Percentiles rank a stretch among this genome's conserved stretches.
Evolutionary conservation across 1,140 invertebrate genomes (phyloP).

Genomic region (Homalodisca vitripennis): DNA sequence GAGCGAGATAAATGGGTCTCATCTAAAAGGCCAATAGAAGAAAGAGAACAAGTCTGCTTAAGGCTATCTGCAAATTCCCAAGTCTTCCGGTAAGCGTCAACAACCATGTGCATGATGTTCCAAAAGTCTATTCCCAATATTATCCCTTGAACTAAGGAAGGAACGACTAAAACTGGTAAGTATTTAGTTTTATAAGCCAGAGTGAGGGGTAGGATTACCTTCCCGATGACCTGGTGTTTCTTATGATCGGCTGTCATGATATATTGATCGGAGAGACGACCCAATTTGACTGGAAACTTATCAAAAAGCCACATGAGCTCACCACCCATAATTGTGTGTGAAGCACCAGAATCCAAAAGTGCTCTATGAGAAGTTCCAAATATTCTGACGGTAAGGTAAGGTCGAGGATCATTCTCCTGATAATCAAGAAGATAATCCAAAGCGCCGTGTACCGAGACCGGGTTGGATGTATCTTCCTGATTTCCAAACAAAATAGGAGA

Average conservation of each 20-base stretch:
- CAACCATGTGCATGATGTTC: background rate
- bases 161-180: background rate
- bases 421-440: background rate
- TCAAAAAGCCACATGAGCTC: background rate
- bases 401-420: background rate
- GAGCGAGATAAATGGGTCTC: background rate
- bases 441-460: background rate
- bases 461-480: background rate
- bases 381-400: background rate
- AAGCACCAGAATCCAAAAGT: constrained; percentile 5
- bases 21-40: background rate
- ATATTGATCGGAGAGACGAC: background rate
- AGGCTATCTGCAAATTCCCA: background rate
- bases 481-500: no score
- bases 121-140: constrained; percentile 8
- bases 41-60: background rate
- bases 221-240: background rate
- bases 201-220: background rate
- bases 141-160: background rate
- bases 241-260: background rate
- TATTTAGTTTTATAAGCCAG: background rate
- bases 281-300: background rate
- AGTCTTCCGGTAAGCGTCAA: background rate
- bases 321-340: background rate
- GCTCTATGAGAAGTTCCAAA: background rate